Conservation (phyloP, 1,140 invertebrate species). For the Drosophila rhopaloa region DNA sequence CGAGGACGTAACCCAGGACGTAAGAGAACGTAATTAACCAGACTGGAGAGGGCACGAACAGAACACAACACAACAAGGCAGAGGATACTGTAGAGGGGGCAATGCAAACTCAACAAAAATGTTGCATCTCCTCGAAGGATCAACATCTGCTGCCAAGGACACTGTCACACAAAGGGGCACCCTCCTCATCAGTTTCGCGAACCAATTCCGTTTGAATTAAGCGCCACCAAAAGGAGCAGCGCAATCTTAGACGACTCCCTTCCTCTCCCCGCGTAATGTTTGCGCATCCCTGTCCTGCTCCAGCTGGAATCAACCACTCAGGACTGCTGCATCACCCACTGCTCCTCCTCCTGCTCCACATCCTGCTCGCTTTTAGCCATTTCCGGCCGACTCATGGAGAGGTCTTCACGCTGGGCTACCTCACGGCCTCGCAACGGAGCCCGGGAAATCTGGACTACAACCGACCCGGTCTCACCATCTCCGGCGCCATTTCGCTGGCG, state of each 20-base stretch:
- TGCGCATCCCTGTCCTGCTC: slow-evolving; percentile 21
- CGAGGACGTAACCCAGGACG: slow-evolving; percentile 16
- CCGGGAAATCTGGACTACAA: slow-evolving; percentile 91
- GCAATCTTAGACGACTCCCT: not conserved
- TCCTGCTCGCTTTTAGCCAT: slow-evolving; percentile 12
- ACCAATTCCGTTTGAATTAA: slow-evolving; percentile 56
- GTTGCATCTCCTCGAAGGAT: slow-evolving; percentile 55
- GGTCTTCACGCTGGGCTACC: slow-evolving; percentile 88
- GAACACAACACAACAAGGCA: not conserved
- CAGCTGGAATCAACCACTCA: slow-evolving; percentile 35
- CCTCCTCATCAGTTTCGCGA: slow-evolving; percentile 2
- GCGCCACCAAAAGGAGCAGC: slow-evolving; percentile 13
- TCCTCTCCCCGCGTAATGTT: slow-evolving; percentile 26
- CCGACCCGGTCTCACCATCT: slow-evolving; percentile 87
- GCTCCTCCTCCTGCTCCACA: slow-evolving; percentile 9
- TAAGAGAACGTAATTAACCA: slow-evolving; percentile 43
- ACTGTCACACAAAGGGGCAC: slow-evolving; percentile 17
- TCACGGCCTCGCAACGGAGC: slow-evolving; percentile 91
- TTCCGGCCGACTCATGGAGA: slow-evolving; percentile 53
- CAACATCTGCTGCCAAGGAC: slow-evolving; percentile 38
- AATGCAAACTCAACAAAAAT: slow-evolving; percentile 64
- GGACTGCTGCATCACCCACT: slow-evolving; percentile 14
- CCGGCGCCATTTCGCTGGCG: slow-evolving; percentile 94
- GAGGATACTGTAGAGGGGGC: not conserved
- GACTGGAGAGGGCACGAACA: not conserved